Conservation (phyloP, 2,113 vertebrate species). For the Porphyrio hochstetteri region DNA sequence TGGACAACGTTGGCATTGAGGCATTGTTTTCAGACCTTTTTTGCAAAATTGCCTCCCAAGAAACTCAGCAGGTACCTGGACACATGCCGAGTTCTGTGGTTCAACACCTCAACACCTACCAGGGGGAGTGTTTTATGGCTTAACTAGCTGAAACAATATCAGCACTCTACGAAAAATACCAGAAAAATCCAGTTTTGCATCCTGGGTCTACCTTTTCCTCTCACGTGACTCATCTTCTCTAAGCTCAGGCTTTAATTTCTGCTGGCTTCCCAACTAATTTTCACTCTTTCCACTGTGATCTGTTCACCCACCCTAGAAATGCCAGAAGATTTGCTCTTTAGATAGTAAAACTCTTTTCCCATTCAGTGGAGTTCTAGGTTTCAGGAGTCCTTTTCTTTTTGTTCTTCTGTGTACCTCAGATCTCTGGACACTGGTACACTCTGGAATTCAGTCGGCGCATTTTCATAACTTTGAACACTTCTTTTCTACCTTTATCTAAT, state of each 20-base stretch:
- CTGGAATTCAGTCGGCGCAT: background rate
- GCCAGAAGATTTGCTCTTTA: background rate
- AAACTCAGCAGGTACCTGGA: background rate
- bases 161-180: background rate
- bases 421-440: background rate
- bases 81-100: rapidly evolving
- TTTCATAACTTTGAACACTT: conserved; percentile 14
- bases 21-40: background rate
- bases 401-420: background rate
- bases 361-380: background rate
- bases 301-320: background rate
- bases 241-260: background rate
- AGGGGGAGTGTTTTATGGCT: background rate
- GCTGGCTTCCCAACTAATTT: background rate
- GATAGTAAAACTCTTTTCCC: background rate
- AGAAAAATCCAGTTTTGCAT: background rate
- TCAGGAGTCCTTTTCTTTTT: background rate
- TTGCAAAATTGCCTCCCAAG: background rate
- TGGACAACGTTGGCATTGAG: rapidly evolving
- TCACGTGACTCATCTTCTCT: background rate
- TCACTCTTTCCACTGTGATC: background rate
- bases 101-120: background rate
- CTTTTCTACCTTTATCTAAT: background rate
- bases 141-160: background rate
- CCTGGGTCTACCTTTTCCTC: background rate